These are phyloP conservation scores for Cheilosia variabilis DNA, from an alignment of 2,888 invertebrate genomes.

Conservation along the genomic window DNA sequence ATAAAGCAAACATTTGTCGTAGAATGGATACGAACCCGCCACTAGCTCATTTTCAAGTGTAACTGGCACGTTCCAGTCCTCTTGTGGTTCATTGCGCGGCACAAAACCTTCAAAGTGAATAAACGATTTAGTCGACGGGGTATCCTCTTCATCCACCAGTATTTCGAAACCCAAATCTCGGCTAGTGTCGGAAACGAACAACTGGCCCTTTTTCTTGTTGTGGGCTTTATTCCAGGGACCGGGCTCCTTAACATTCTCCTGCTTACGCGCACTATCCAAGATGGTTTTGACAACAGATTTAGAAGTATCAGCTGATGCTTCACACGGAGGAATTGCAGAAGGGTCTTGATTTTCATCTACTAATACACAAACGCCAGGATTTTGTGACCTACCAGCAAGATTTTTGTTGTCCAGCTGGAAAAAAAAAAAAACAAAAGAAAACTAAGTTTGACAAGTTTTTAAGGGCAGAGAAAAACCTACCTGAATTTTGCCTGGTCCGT, in stretches of 20 bases:
- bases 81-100: constrained; percentile 78
- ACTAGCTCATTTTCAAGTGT: constrained; percentile 79
- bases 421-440: neutral
- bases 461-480: constrained; percentile 67
- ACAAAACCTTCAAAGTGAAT: constrained; percentile 78
- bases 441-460: neutral
- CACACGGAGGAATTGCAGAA: constrained; percentile 76
- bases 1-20: constrained; percentile 81
- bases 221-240: constrained; percentile 87
- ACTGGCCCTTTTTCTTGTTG: constrained; percentile 78
- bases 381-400: constrained; percentile 78
- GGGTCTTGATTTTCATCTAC: constrained; percentile 80
- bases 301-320: constrained; percentile 15
- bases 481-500: constrained; percentile 80
- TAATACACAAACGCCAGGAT: constrained; percentile 77
- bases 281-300: constrained; percentile 84
- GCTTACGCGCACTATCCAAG: constrained; percentile 85
- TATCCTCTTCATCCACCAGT: constrained; percentile 79
- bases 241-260: constrained; percentile 89
- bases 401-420: constrained; percentile 83
- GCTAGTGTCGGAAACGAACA: constrained; percentile 75
- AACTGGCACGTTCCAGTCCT: constrained; percentile 80
- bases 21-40: constrained; percentile 78
- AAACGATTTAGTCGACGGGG: constrained; percentile 74
- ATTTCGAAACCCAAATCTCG: constrained; percentile 80